Evolutionary conservation across 2,888 invertebrate species (phyloP).

Genomic region (Agrotis segetum): DNA sequence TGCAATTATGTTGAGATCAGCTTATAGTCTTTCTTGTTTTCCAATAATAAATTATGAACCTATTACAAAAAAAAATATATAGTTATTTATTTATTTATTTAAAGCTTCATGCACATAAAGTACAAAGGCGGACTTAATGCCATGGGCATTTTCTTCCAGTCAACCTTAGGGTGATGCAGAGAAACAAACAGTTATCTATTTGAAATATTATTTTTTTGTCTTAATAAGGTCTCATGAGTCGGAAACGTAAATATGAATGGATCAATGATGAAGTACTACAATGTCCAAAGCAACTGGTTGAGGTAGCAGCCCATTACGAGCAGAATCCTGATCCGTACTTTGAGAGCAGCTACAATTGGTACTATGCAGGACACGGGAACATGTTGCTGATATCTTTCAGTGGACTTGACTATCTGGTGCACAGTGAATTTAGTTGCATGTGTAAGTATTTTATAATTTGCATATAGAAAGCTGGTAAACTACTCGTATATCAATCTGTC

Average conservation of each 20-base stretch:
- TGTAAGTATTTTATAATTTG: conserved; percentile 76
- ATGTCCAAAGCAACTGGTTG: conserved; percentile 80
- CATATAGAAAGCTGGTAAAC: too few species aligned
- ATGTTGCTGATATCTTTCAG: conserved; percentile 75
- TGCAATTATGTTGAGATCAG: too few species aligned
- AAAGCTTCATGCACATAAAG: too few species aligned
- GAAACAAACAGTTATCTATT: too few species aligned
- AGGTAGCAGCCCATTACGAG: conserved; percentile 80
- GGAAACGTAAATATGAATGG: conserved; percentile 65
- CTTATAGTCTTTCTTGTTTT: too few species aligned
- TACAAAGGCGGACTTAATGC: too few species aligned
- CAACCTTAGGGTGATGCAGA: too few species aligned
- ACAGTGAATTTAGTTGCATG: conserved; percentile 79
- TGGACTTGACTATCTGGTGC: conserved; percentile 79
- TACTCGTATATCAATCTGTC: too few species aligned
- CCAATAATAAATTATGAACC: too few species aligned
- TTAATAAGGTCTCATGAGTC: conserved; percentile 50
- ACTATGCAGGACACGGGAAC: conserved; percentile 86
- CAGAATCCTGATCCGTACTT: conserved; percentile 84
- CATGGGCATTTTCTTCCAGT: too few species aligned
- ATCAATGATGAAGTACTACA: conserved; percentile 81
- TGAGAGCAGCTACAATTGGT: conserved; percentile 84
- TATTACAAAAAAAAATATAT: too few species aligned
- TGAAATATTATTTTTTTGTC: neutral
- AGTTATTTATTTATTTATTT: too few species aligned